Evolutionary conservation across 2,888 invertebrate genomes (phyloP), one percentile per base, ranked within the genome.

Genomic region (Athripsodes cinereus): DNA sequence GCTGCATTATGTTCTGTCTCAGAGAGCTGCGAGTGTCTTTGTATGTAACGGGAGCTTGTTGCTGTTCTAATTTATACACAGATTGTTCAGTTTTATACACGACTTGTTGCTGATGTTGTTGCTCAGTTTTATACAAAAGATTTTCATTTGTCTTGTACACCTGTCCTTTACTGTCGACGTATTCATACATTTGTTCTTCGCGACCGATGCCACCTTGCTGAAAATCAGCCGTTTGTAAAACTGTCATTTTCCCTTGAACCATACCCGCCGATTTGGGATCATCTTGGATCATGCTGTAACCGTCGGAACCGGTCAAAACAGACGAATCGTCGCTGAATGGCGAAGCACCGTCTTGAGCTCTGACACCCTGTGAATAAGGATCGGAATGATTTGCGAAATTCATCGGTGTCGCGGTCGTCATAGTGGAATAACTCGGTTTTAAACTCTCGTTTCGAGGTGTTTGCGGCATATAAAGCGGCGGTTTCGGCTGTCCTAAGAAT

Each of bases 111-210:
- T n/a, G n/a, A n/a, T n/a, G n/a, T n/a, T n/a, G n/a, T n/a, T n/a
- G n/a, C 8, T 50, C 50, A 31, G 50, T 34, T 22, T 53, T 56
- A 18, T 6, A 48, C 48, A 49, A 26, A 19, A 26, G 16, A 10
- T 49, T n/a, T 22, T 55, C 50, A 18, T 22, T 21, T 5, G 47
- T 47, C 22, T 53, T 56, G n/a, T 56, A 48, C 16, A 46, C 13
- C 10, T 57, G 65, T 69, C 73, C 70, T 71, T 72, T 0, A 69
- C 40, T 48, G 67, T 0, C 68, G 61, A 2, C 69, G 65, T 5
- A 70, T 40, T 57, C 65, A n/a, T 57, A 70, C 11, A 57, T 46
- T 19, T 44, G 57, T 13, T 19, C 20, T 3, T 40, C 40, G 40
- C 16, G 40, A n/a, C 13, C 3, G n/a, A n/a, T n/a, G 31, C 11